Conservation (phyloP, 2,888 invertebrate species). For the Callimorpha dominula region DNA sequence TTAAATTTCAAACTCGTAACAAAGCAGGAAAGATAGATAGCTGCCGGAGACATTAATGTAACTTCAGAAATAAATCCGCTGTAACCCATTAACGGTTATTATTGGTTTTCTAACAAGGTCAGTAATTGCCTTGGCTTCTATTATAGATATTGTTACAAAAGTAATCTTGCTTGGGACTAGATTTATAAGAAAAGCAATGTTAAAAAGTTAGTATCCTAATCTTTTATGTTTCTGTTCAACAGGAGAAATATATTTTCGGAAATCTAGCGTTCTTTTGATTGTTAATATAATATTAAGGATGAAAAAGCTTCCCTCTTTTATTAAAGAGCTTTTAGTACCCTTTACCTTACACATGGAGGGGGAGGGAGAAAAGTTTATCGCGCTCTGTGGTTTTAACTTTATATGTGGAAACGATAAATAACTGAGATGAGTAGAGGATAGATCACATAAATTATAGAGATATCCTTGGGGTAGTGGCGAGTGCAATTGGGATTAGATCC, state of each 20-base stretch:
- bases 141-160: conserved; percentile 13
- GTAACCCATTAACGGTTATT: conserved; percentile 31
- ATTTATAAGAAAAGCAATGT: conserved; percentile 8
- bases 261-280: conserved; percentile 10
- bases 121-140: conserved; percentile 19
- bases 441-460: not conserved
- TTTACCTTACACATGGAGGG: too few species aligned
- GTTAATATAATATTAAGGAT: too few species aligned
- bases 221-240: conserved; percentile 28
- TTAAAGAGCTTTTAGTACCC: too few species aligned
- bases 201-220: conserved; percentile 26
- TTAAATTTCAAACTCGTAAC: not conserved
- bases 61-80: conserved; percentile 17
- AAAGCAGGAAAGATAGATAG: not conserved
- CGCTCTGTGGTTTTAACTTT: too few species aligned
- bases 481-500: not conserved
- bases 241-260: conserved; percentile 16
- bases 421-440: not conserved
- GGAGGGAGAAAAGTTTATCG: too few species aligned
- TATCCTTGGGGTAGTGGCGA: not conserved
- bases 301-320: too few species aligned
- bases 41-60: not conserved
- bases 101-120: conserved; percentile 38
- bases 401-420: too few species aligned
- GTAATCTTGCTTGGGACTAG: conserved; percentile 16